Percentiles rank a stretch among this genome's conserved stretches.
Conservation (phyloP, 1,140 invertebrate species). For the Rhopalosiphum maidis region DNA sequence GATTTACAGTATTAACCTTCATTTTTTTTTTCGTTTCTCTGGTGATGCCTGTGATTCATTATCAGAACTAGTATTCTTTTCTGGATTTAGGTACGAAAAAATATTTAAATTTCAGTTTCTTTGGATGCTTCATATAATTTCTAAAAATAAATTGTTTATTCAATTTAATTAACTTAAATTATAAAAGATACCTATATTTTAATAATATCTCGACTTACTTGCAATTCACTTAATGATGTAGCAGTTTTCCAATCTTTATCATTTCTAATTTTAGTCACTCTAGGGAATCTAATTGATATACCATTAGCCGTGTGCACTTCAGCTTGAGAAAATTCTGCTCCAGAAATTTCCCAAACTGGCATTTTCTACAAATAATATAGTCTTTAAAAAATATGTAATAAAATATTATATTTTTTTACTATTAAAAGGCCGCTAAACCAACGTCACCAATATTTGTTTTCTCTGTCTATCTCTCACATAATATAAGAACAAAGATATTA, state of each 20-base stretch:
- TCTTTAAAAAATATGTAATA: too few relatives aligned
- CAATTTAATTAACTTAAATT: too few relatives aligned
- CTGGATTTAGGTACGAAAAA: background rate
- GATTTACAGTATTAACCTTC: conserved; percentile 1
- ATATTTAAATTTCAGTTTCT: conserved; percentile 32
- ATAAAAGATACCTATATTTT: background rate
- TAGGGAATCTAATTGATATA: conserved; percentile 91
- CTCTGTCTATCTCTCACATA: too few relatives aligned
- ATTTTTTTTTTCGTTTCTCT: background rate
- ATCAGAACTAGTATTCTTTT: conserved; percentile 10
- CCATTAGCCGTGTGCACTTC: conserved; percentile 88
- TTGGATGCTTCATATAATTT: conserved; percentile 14
- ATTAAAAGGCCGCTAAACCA: too few relatives aligned
- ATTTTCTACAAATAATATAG: conserved; percentile 33
- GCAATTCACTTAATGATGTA: conserved; percentile 78
- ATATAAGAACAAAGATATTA: too few relatives aligned
- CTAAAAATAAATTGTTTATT: background rate
- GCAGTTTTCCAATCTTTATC: conserved; percentile 88
- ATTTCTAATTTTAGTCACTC: conserved; percentile 80
- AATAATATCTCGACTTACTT: conserved; percentile 60
- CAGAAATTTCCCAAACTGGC: conserved; percentile 93
- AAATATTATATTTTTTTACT: too few relatives aligned
- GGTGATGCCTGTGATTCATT: background rate
- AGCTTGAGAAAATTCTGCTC: conserved; percentile 88
- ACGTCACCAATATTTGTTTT: too few relatives aligned